These are phyloP conservation scores for Harpagifer antarcticus DNA, from an alignment of 2,797 vertebrate species.

Conservation along the genomic window DNA sequence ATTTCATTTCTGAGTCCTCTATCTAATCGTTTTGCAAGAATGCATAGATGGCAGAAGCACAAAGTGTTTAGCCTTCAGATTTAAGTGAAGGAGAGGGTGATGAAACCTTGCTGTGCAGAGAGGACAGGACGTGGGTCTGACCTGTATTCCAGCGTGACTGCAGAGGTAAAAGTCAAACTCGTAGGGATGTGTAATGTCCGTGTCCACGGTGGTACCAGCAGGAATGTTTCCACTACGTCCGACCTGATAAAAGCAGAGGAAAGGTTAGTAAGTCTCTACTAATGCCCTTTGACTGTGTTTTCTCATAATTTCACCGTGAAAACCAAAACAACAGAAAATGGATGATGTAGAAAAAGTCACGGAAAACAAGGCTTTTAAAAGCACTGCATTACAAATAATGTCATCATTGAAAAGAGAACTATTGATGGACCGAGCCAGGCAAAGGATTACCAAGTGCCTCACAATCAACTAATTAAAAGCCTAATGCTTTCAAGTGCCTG, in stretches of 20 bases:
- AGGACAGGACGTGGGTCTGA: slow-evolving; percentile 57
- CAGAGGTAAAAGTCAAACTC: slow-evolving; percentile 99
- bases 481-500: slow-evolving; percentile 49
- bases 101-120: background rate
- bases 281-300: background rate
- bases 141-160: slow-evolving; percentile 99
- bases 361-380: slow-evolving; percentile 42
- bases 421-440: slow-evolving; percentile 23
- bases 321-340: slow-evolving; percentile 10
- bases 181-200: slow-evolving; percentile 97
- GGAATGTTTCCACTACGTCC: slow-evolving; percentile 99
- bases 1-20: slow-evolving; percentile 1
- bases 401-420: slow-evolving; percentile 30
- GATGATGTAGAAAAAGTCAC: background rate
- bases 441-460: slow-evolving; percentile 48
- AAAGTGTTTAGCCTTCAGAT: background rate
- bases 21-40: background rate
- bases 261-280: background rate
- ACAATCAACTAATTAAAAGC: slow-evolving; percentile 69
- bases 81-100: background rate
- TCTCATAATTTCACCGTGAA: background rate
- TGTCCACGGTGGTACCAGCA: slow-evolving; percentile 97
- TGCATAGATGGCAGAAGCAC: background rate
- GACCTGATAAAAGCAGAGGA: slow-evolving; percentile 83
- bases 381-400: slow-evolving; percentile 18